Conservation (phyloP, 2,888 invertebrate species). For the Hemithea aestivaria region DNA sequence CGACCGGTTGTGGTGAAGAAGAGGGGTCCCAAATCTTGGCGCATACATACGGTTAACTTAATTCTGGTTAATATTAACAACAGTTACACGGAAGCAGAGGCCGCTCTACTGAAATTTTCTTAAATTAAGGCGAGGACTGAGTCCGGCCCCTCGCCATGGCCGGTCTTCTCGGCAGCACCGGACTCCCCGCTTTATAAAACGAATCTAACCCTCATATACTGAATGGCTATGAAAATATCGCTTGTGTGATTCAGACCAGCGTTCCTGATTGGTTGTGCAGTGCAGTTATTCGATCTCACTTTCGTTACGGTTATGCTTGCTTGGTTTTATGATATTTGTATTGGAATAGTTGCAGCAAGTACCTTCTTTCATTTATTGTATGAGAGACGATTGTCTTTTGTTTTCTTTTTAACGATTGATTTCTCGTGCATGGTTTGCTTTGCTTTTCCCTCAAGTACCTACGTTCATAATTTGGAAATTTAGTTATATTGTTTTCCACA, state of each 20-base stretch:
- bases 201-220: slow-evolving; percentile 37
- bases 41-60: slow-evolving; percentile 79
- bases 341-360: too few species aligned
- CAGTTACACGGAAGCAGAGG: slow-evolving; percentile 75
- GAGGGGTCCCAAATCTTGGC: slow-evolving; percentile 77
- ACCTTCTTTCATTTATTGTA: too few species aligned
- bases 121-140: slow-evolving; percentile 63
- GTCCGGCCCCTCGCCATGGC: slow-evolving; percentile 76
- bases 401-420: too few species aligned
- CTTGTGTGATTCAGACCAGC: slow-evolving; percentile 53
- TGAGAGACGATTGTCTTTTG: too few species aligned
- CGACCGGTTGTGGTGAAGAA: slow-evolving; percentile 71
- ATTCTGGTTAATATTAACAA: slow-evolving; percentile 76
- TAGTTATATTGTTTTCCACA: too few species aligned
- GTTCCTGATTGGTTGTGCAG: slow-evolving; percentile 53
- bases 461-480: too few species aligned
- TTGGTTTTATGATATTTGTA: too few species aligned
- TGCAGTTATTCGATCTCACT: slow-evolving; percentile 42
- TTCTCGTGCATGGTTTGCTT: too few species aligned
- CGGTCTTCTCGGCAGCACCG: slow-evolving; percentile 73
- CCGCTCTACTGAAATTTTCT: slow-evolving; percentile 62
- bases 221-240: slow-evolving; percentile 37
- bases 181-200: slow-evolving; percentile 53
- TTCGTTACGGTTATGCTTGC: too few species aligned
- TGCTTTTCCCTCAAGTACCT: too few species aligned